Evolutionary conservation across 2,113 vertebrate genomes (phyloP), one percentile per base, ranked within the genome.

Genomic region (Reinhardtius hippoglossoides): DNA sequence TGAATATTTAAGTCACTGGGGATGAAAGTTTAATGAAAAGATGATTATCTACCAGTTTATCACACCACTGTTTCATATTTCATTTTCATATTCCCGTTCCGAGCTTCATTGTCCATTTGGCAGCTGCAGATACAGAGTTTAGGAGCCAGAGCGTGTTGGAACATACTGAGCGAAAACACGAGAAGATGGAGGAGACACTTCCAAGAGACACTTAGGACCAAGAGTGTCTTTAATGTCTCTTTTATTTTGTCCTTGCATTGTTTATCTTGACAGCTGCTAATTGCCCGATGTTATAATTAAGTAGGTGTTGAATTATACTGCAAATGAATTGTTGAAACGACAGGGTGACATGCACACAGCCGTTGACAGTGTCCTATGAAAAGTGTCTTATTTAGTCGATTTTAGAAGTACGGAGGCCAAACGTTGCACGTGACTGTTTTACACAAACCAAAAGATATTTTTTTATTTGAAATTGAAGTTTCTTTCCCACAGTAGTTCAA

Each of bases 1-100:
- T 92, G 90, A 93, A 91, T 92, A 89, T 92, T 90, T 87, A 92
- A 93, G 91, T 92, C 81, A 74, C 84, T 87, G 56, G 85, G 86
- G 88, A 93, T 92, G 87, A 91, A 93, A 93, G 89, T 93, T 93
- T 92, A 94, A 93, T 93, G 92, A 90, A 93, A 94, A 94, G 92
- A 94, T 94, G 88, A 92, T 93, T 91, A 93, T 93, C 92, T 91
- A 84, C 84, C 84, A 89, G 79, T 91, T 89, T 88, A 91, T 93
- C 91, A 67, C 89, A 67, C 86, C 80, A 83, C 84, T 86, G 64
- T 91, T 94, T 91, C 87, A 90, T 88, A 84, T 89, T 91, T 91
- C 82, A 88, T 89, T 88, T 92, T 84, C 71, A 75, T 44, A 82
- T 84, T 74, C 71, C 77, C 18, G 40, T 66, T 67, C 40, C 46